Evolutionary conservation across 2,113 vertebrate species (phyloP).

Genomic region (Platichthys stellatus): DNA sequence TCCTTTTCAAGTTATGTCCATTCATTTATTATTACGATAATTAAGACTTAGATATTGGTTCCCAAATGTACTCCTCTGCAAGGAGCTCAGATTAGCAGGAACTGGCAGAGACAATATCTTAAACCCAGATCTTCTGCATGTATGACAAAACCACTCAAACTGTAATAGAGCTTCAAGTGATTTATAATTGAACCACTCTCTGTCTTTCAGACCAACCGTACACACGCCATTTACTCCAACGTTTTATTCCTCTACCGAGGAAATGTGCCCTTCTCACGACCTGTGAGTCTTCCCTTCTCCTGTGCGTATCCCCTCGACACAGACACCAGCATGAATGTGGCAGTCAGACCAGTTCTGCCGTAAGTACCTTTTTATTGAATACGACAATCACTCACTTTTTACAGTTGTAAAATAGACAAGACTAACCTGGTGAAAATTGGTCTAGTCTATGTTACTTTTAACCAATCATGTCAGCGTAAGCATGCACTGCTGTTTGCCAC

Average conservation of each 20-base stretch:
- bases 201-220: slow-evolving; percentile 71
- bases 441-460: too few relatives aligned
- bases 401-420: background rate
- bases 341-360: slow-evolving; percentile 51
- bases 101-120: too few relatives aligned
- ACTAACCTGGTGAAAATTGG: background rate
- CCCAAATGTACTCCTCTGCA: too few relatives aligned
- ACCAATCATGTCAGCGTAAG: too few relatives aligned
- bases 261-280: slow-evolving; percentile 17
- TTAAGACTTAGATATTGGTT: too few relatives aligned
- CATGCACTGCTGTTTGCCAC: too few relatives aligned
- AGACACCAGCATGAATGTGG: slow-evolving; percentile 43
- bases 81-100: too few relatives aligned
- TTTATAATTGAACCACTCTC: background rate
- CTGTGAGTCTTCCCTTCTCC: slow-evolving; percentile 65
- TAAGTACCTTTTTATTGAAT: slow-evolving; percentile 39
- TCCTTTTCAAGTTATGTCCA: too few relatives aligned
- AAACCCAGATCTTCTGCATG: too few relatives aligned
- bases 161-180: background rate
- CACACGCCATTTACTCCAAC: slow-evolving; percentile 73
- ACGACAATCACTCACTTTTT: background rate
- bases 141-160: background rate
- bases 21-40: too few relatives aligned
- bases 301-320: slow-evolving; percentile 68
- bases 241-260: slow-evolving; percentile 64